Base-by-base conservation (phyloP, 2,888 invertebrate species). In the Geophilus truncorum region DNA sequence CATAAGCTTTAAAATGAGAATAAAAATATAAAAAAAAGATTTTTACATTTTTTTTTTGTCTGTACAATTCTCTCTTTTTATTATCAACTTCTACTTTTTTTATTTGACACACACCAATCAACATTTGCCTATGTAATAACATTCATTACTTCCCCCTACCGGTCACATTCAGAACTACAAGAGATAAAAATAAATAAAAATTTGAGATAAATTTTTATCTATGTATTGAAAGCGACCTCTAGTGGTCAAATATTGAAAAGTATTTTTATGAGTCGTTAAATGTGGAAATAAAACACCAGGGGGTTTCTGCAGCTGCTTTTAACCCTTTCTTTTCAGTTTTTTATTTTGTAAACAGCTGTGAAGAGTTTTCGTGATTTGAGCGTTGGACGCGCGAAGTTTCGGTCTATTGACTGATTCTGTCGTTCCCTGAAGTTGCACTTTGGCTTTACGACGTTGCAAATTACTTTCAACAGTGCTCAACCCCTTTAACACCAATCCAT, bases 401-500 rank as follows among this genome's bases (percentile, higher is more conserved):
- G 9, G 15, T 40, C 36, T 15, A 40, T 40, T 15, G 36, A 9
- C 36, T 10, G 36, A 40, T 12, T 40, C 15, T 40, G 36, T 15
- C 15, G 2, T 40, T 40, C 15, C 36, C 36, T 12, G 36, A 15
- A 40, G 36, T 12, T 57, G 57, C 57, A 57, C 57, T 57, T 57
- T 57, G 57, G 57, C 57, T 57, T 57, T 57, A 57, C 23, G 57
- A 57, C 9, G 57, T 9, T 18, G 57, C 57, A 57, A 57, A 57
- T 57, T 57, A 57, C 57, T 57, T 57, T 57, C 21, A 57, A n/a
- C 23, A 57, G 57, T 18, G 57, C 21, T 57, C 21, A 21, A 57
- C 57, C 57, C 57, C 57, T 57, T 57, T 57, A 57, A 57, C 57
- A 23, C 57, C 23, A 57, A 57, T 57, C 57, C 57, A 57, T 57